Conservation (phyloP, 2,113 vertebrate species). For the Raja brachyura region DNA sequence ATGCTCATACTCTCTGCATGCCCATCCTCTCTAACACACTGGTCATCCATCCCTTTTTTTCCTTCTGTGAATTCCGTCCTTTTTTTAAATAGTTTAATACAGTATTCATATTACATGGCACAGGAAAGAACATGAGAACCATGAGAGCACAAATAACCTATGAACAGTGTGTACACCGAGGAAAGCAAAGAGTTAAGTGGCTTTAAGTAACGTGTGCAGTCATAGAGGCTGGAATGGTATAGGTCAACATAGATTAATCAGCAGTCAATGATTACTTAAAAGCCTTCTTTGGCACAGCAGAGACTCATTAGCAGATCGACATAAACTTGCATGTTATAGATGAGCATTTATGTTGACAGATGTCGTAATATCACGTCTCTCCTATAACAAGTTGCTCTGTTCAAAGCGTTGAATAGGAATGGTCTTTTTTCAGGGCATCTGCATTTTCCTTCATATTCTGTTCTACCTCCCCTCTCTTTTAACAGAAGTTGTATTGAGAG, state of each 20-base stretch:
- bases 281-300: background rate
- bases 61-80: too few species aligned
- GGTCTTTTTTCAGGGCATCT: slow-evolving; percentile 40
- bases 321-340: background rate
- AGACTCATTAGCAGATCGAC: background rate
- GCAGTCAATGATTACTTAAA: background rate
- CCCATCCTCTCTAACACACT: background rate
- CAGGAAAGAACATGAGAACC: background rate
- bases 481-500: slow-evolving; percentile 19
- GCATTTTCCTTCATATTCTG: background rate
- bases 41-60: too few species aligned
- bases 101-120: too few species aligned
- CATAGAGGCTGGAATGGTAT: background rate
- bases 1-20: background rate
- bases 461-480: slow-evolving; percentile 44
- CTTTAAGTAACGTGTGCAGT: background rate
- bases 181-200: background rate
- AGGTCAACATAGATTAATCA: background rate
- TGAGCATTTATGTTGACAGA: background rate
- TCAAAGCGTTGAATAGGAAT: background rate
- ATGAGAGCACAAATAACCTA: background rate
- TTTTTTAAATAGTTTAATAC: too few species aligned
- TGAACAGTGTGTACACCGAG: background rate
- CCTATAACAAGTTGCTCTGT: background rate
- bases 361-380: background rate